phyloP scores from a whole-genome alignment of 1,140 invertebrate species.

The Drosophila pruinosa region DNA sequence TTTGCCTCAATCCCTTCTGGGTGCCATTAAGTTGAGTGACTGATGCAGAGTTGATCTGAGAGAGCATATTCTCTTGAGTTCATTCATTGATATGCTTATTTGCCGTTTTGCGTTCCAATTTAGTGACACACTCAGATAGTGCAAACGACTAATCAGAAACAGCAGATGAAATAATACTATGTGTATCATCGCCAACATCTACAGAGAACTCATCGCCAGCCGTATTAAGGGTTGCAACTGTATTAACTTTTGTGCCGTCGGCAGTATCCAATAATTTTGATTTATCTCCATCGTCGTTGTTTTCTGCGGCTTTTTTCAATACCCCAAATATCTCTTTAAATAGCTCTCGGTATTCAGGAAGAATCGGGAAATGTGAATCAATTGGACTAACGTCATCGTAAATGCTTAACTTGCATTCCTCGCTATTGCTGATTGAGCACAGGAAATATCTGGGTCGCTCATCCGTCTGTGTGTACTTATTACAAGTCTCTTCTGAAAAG shows the following conservation, averaged over 20 bases:
- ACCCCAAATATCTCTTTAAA: constrained; percentile 96
- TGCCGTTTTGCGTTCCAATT: constrained; percentile 81
- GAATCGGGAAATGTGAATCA: constrained; percentile 90
- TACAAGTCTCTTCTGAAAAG: constrained; percentile 92
- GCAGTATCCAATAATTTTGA: constrained; percentile 86
- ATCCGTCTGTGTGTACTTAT: constrained; percentile 92
- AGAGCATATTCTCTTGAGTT: constrained; percentile 71
- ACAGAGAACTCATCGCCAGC: constrained; percentile 86
- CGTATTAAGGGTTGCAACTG: constrained; percentile 84
- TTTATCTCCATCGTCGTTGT: constrained; percentile 89
- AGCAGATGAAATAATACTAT: constrained; percentile 88
- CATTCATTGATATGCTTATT: constrained; percentile 84
- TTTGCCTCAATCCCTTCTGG: constrained; percentile 80
- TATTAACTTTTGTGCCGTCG: constrained; percentile 54
- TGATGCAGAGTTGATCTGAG: constrained; percentile 11
- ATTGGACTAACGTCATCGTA: constrained; percentile 92
- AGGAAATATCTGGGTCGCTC: constrained; percentile 89
- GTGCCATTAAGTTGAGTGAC: constrained; percentile 28
- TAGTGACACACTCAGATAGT: constrained; percentile 84
- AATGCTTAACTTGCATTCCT: constrained; percentile 91
- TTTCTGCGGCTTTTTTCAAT: constrained; percentile 91
- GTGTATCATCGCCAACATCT: constrained; percentile 87
- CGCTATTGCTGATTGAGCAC: constrained; percentile 91
- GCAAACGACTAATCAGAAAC: constrained; percentile 88
- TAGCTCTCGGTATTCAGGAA: constrained; percentile 93